Base-by-base conservation (phyloP, 2,888 invertebrate species). In the Platycheirus rosarum region DNA sequence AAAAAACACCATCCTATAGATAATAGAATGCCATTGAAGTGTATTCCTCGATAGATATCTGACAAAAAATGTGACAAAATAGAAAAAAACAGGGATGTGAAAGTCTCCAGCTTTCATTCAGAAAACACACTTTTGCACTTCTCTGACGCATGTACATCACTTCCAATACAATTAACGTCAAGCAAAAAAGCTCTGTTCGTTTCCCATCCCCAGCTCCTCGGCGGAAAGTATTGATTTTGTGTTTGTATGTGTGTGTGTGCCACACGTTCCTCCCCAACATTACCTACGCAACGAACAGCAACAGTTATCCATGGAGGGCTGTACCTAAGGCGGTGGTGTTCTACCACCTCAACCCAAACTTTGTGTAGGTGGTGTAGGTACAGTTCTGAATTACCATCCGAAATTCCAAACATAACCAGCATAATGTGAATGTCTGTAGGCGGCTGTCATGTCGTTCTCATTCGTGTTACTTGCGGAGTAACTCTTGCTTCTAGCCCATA, bases 121-220 rank as follows among this genome's bases (percentile, higher is more conserved):
- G 49, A 14, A 57, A 44, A 49, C 32, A 11, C 13, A 18, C 37
- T 51, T 32, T 18, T 20, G 20, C 35, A 35, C 42, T 20, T n/a
- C 23, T 37, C 66, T 78, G 77, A 78, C 77, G 77, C n/a, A n/a
- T n/a, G n/a, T 66, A 62, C 29, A 37, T 73, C 35, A 4, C 29
- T 8, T 51, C 42, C 46, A 53, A 57, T 57, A 23, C 2, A 9
- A 57, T 57, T 40, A 40, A n/a, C 26, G 11, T 29, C 26, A 29
- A 42, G 40, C 44, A 20, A n/a, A 60, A n/a, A 44, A 60, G 60
- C 60, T 60, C 26, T 57, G 29, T 35, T 42, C 37, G 0, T 14
- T n/a, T 14, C 26, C 11, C 42, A 2, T 14, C 0, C 8, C n/a
- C n/a, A n/a, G n/a, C 11, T 7, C 6, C n/a, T 14, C 26, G 8